These are phyloP conservation scores for Gorsachius goisagi DNA, from an alignment of 2,113 vertebrate genomes.

Conservation along the genomic window DNA sequence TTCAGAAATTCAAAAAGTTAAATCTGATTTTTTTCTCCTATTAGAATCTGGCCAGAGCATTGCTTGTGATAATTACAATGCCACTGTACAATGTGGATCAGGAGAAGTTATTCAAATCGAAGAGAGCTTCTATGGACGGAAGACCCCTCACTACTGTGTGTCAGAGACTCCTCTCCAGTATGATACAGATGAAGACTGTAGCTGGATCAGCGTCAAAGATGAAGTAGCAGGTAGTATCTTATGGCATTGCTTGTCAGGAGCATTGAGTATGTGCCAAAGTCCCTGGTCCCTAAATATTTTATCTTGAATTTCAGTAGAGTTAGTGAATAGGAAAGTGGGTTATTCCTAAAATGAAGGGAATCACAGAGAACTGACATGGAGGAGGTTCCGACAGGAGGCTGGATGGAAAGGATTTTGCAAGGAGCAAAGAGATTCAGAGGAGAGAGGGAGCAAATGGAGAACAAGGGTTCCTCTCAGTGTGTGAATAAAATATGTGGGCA, in stretches of 20 bases:
- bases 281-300: not conserved
- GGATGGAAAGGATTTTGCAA: not conserved
- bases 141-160: slow-evolving; percentile 84
- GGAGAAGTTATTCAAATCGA: slow-evolving; percentile 87
- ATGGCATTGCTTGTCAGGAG: not conserved
- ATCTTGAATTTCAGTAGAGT: not conserved
- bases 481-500: not conserved
- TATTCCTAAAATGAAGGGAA: not conserved
- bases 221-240: slow-evolving; percentile 83
- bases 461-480: not conserved
- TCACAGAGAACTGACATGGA: not conserved
- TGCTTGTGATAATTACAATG: slow-evolving; percentile 82
- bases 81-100: slow-evolving; percentile 85
- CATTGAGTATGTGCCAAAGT: not conserved
- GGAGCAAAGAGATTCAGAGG: not conserved
- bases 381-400: not conserved
- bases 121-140: slow-evolving; percentile 86
- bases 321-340: not conserved
- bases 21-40: not conserved
- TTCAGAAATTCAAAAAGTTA: not conserved
- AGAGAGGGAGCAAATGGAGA: not conserved
- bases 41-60: slow-evolving; percentile 81
- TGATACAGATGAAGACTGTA: slow-evolving; percentile 74
- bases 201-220: slow-evolving; percentile 82
- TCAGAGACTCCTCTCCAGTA: not conserved